Evolutionary conservation across 2,113 vertebrate species (phyloP).

Genomic region (Xiphorhynchus elegans): DNA sequence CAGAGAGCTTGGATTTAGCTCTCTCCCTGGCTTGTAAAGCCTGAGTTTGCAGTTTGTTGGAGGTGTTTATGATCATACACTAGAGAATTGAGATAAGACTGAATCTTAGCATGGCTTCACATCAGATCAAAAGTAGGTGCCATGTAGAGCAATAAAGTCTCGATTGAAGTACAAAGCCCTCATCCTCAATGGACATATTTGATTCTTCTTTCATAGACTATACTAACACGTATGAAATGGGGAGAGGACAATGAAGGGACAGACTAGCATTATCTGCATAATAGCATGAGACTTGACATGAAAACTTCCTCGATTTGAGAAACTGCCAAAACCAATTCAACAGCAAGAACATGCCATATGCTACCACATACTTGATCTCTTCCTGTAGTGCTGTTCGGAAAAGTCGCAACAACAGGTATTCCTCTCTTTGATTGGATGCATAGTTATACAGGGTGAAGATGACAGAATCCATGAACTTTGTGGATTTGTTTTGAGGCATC

Average conservation of each 20-base stretch:
- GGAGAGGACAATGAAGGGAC: neutral
- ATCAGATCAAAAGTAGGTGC: neutral
- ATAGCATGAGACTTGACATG: neutral
- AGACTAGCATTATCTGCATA: neutral
- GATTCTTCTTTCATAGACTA: neutral
- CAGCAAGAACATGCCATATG: neutral
- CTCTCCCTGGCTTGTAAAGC: neutral
- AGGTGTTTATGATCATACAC: neutral
- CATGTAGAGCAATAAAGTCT: neutral
- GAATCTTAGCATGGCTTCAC: neutral
- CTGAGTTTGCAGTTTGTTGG: neutral
- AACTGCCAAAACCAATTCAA: neutral
- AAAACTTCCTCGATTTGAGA: neutral
- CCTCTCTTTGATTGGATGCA: slow-evolving; percentile 95
- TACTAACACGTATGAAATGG: neutral
- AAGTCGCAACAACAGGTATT: slow-evolving; percentile 93
- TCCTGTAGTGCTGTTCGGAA: slow-evolving; percentile 96
- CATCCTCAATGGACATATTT: neutral
- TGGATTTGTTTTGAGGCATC: slow-evolving; percentile 99
- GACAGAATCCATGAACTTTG: slow-evolving; percentile 99
- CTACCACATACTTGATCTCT: slow-evolving; percentile 90
- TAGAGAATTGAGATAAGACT: neutral
- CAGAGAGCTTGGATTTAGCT: neutral
- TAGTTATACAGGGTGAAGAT: slow-evolving; percentile 99
- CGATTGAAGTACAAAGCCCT: neutral